Base-by-base conservation (phyloP, 92 coral and sea anemone genomes). In the Heteractis magnifica region DNA sequence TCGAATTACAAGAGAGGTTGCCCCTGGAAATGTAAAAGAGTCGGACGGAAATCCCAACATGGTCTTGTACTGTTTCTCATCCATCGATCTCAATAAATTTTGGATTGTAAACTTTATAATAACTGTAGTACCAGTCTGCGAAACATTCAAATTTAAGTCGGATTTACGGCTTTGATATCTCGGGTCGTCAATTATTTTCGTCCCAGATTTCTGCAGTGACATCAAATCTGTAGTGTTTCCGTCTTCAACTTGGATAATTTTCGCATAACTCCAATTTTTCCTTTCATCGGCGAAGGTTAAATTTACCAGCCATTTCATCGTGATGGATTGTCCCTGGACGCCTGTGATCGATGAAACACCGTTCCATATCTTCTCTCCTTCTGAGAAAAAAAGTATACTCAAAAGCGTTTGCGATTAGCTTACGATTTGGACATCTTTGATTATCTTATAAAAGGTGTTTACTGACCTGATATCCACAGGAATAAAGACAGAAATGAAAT, bases 161-260 rank as follows among this genome's bases (percentile, higher is more conserved):
- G 73, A 68, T 21, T 21, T 44, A 68, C 73, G 73, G 48, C 73
- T 68, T 23, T 68, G 73, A 23, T 68, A 68, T 20, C 73, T 68
- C 4, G 49, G 49, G 21, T 68, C 73, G 8, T 68, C 14, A 11
- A 68, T 68, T 8, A 8, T 68, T 68, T 68, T 68, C 10, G 13
- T 68, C 13, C 73, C 73, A 68, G 49, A 23, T 68, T 68, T 68
- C 49, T 68, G 73, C 73, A 21, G 48, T 6, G 73, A 68, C 41
- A 68, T 23, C 14, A 68, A 68, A 4, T 68, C 73, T 68, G 44
- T 68, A 1, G 73, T 68, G 10, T 0, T 68, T 68, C 73, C 48
- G 49, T 68, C 49, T 68, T 68, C 10, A 21, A 23, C 73, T 9
- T 68, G 73, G 49, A 68, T 68, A 23, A 68, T 21, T 23, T 68